These are phyloP conservation scores for Odontocolon sp. DNA, from an alignment of 2,888 invertebrate genomes.

Conservation along the genomic window DNA sequence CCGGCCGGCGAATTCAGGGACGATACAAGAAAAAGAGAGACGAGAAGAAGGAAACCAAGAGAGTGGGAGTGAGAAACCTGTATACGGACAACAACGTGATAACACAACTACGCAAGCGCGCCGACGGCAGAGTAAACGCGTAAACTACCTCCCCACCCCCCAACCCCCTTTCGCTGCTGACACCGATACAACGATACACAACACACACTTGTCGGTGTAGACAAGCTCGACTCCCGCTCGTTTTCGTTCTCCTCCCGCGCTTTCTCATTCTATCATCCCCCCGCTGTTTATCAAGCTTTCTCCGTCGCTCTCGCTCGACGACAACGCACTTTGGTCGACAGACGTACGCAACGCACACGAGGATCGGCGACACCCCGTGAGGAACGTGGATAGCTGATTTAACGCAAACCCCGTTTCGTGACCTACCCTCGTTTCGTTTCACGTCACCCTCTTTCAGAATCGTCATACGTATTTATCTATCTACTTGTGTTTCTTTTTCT, in stretches of 20 bases:
- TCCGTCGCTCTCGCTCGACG: slow-evolving; percentile 32
- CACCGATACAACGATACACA: slow-evolving; percentile 56
- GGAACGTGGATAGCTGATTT: slow-evolving; percentile 44
- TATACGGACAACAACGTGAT: slow-evolving; percentile 56
- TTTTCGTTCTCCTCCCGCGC: slow-evolving; percentile 28
- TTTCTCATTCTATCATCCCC: slow-evolving; percentile 38
- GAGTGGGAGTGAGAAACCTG: slow-evolving; percentile 27
- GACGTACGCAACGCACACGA: slow-evolving; percentile 38
- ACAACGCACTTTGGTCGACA: slow-evolving; percentile 40
- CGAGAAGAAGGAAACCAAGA: not conserved
- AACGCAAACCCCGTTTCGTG: slow-evolving; percentile 60
- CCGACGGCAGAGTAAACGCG: slow-evolving; percentile 54
- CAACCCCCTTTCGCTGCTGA: not conserved
- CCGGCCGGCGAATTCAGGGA: slow-evolving; percentile 51
- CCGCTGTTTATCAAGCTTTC: slow-evolving; percentile 50
- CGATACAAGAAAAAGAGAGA: slow-evolving; percentile 23
- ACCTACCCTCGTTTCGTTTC: slow-evolving; percentile 52
- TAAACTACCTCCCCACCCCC: slow-evolving; percentile 38
- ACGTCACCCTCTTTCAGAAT: slow-evolving; percentile 16
- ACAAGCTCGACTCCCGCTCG: slow-evolving; percentile 30
- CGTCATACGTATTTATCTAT: slow-evolving; percentile 30
- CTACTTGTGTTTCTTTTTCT: slow-evolving; percentile 21
- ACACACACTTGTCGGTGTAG: slow-evolving; percentile 56
- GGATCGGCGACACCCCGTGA: slow-evolving; percentile 21
- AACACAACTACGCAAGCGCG: slow-evolving; percentile 58